phyloP scores from a whole-genome alignment of 1,140 invertebrate species.

The Temnothorax nylanderi region DNA sequence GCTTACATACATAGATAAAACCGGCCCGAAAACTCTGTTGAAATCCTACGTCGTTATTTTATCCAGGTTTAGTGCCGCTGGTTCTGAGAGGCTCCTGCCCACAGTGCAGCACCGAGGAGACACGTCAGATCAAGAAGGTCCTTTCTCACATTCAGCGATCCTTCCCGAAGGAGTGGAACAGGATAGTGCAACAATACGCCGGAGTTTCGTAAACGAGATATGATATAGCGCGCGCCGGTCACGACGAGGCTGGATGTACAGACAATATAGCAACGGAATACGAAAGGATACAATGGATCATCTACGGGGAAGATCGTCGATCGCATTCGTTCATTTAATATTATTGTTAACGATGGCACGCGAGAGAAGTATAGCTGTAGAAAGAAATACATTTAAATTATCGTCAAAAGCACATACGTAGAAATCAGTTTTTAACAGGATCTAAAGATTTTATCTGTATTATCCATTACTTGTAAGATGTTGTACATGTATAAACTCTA shows the following conservation, averaged over 20 bases:
- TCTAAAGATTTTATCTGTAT: background rate
- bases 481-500: background rate
- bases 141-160: conserved; percentile 89
- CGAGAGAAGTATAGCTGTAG: background rate
- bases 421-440: background rate
- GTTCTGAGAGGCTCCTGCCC: conserved; percentile 90
- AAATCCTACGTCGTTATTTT: conserved; percentile 70
- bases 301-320: background rate
- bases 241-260: conserved; percentile 18
- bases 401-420: background rate
- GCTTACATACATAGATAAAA: conserved; percentile 55
- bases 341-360: conserved; percentile 9
- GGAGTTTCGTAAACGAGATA: conserved; percentile 71
- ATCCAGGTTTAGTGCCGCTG: conserved; percentile 89
- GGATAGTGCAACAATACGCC: conserved; percentile 88
- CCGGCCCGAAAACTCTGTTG: conserved; percentile 57
- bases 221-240: conserved; percentile 32
- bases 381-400: background rate
- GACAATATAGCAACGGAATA: background rate
- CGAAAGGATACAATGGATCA: background rate
- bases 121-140: conserved; percentile 89
- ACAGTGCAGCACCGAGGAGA: conserved; percentile 89
- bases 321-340: conserved; percentile 28
- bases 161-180: conserved; percentile 90
- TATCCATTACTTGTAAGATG: background rate